These are phyloP conservation scores for Lepus oiostolus DNA, from an alignment of 2,797 vertebrate species.

Conservation along the genomic window DNA sequence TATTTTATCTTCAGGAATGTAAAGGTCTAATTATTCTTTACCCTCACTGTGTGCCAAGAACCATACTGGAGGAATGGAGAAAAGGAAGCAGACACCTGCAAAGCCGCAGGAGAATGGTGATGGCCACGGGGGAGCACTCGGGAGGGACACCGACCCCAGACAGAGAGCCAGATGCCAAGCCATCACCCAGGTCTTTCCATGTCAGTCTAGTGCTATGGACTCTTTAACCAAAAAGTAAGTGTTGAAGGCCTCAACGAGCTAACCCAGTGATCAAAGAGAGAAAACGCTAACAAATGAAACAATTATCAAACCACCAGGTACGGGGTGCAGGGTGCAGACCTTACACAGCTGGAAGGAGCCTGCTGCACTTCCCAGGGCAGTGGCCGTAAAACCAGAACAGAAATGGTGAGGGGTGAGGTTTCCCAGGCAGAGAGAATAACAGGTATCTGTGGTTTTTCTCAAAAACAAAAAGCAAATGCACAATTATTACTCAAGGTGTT, in stretches of 20 bases:
- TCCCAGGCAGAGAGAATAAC: not conserved
- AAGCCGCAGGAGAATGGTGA: not conserved
- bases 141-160: not conserved
- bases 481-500: not conserved
- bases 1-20: too few relatives aligned
- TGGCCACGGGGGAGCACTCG: not conserved
- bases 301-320: not conserved
- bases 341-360: not conserved
- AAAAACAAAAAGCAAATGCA: not conserved
- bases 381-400: not conserved
- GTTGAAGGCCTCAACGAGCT: not conserved
- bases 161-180: not conserved
- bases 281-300: not conserved
- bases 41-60: not conserved
- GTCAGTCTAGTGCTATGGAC: not conserved
- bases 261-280: not conserved
- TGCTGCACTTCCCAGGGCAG: not conserved
- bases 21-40: too few relatives aligned
- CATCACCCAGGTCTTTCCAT: not conserved
- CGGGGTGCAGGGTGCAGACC: not conserved
- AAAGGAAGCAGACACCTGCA: not conserved
- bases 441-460: not conserved
- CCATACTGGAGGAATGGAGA: not conserved
- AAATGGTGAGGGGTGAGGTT: not conserved
- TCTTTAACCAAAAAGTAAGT: not conserved